Conservation (phyloP, 2,888 invertebrate genomes). For the Thymelicus sylvestris region DNA sequence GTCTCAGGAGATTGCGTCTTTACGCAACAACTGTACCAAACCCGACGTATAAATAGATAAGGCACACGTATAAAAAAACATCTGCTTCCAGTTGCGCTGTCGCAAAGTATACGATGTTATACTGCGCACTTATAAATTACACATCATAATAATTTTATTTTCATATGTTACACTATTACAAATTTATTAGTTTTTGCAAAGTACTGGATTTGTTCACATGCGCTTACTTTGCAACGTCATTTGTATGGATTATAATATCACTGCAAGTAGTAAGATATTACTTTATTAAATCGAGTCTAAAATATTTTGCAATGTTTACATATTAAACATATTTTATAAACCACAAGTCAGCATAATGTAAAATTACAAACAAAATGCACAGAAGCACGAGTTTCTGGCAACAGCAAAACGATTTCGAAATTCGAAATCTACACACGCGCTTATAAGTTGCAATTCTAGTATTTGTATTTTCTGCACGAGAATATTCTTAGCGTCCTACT, state of each 20-base stretch:
- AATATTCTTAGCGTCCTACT: slow-evolving; percentile 38
- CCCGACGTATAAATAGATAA: slow-evolving; percentile 47
- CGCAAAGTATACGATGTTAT: background rate
- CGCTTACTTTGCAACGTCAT: no score
- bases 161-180: background rate
- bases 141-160: background rate
- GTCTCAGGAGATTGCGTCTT: slow-evolving; percentile 65
- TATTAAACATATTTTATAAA: background rate
- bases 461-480: slow-evolving; percentile 38
- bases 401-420: slow-evolving; percentile 22
- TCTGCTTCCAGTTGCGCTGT: slow-evolving; percentile 12
- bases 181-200: background rate
- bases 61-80: slow-evolving; percentile 36
- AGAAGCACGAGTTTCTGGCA: background rate
- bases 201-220: background rate
- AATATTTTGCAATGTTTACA: background rate
- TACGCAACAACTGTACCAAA: slow-evolving; percentile 61
- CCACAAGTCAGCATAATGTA: background rate
- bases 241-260: no score
- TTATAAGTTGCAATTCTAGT: slow-evolving; percentile 28
- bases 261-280: background rate
- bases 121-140: background rate
- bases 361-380: slow-evolving; percentile 2
- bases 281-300: background rate
- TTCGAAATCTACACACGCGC: slow-evolving; percentile 32